These are phyloP conservation scores for Camponotus vicinus DNA, from an alignment of 1,140 invertebrate genomes.

Conservation along the genomic window DNA sequence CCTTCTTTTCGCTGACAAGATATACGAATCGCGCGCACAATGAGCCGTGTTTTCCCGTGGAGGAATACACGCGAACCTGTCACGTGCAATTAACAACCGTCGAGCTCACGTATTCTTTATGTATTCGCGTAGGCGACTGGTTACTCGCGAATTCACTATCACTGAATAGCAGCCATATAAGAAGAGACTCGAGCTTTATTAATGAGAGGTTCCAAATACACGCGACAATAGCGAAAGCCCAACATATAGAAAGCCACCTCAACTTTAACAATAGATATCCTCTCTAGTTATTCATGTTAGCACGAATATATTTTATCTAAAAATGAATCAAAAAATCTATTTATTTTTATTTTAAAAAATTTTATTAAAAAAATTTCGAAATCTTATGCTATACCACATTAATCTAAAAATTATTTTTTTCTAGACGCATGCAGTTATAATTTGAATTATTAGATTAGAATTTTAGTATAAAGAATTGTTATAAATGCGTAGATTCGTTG, in stretches of 20 bases:
- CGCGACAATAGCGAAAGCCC: conserved; percentile 16
- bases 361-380: neutral
- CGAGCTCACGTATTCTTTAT: conserved; percentile 29
- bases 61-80: conserved; percentile 14
- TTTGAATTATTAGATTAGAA: neutral
- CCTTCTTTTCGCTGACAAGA: neutral
- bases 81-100: conserved; percentile 52
- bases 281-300: neutral
- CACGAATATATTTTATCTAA: neutral
- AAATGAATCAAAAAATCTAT: neutral
- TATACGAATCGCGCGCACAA: conserved; percentile 22
- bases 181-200: conserved; percentile 37
- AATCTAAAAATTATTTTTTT: neutral
- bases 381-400: neutral
- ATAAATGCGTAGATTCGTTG: neutral
- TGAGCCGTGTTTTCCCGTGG: conserved; percentile 49
- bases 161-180: conserved; percentile 36
- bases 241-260: neutral
- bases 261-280: neutral
- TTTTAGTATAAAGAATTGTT: neutral
- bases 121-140: conserved; percentile 12
- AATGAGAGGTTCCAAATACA: conserved; percentile 25
- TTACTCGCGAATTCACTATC: conserved; percentile 29
- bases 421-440: neutral
- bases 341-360: neutral